Evolutionary conservation across 2,888 invertebrate species (phyloP).

Genomic region (Ametastegia equiseti): DNA sequence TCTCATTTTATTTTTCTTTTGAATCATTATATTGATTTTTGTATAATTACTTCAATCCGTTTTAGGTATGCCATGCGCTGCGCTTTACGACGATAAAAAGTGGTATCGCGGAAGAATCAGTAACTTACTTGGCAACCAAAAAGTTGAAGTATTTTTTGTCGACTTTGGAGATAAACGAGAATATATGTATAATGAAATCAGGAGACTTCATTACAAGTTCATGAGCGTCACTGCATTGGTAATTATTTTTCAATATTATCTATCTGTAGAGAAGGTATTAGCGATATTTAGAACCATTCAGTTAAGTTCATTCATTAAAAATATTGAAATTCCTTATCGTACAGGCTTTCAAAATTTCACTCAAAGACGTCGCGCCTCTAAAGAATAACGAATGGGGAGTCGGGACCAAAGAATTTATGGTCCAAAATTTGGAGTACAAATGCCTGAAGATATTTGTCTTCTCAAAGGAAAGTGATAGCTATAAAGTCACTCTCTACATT

Average conservation of each 20-base stretch:
- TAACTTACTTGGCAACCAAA: conserved; percentile 74
- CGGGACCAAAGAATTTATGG: conserved; percentile 71
- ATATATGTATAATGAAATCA: conserved; percentile 77
- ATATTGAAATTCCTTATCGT: conserved; percentile 43
- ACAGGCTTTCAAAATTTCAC: conserved; percentile 66
- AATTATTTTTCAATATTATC: conserved; percentile 41
- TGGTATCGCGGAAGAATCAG: conserved; percentile 79
- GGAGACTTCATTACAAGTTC: conserved; percentile 77
- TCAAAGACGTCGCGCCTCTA: conserved; percentile 70
- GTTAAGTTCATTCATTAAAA: neutral
- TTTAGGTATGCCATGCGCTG: conserved; percentile 79
- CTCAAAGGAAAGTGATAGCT: conserved; percentile 59
- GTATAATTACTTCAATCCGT: conserved; percentile 61
- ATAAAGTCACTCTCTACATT: conserved; percentile 61
- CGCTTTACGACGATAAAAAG: conserved; percentile 68
- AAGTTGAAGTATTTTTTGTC: conserved; percentile 80
- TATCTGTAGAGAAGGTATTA: conserved; percentile 61
- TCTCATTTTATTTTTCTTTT: neutral
- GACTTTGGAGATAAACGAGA: conserved; percentile 80
- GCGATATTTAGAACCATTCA: neutral
- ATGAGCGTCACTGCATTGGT: conserved; percentile 78
- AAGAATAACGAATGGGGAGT: conserved; percentile 73
- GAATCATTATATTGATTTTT: neutral
- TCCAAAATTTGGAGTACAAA: conserved; percentile 68
- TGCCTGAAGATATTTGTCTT: conserved; percentile 73